Evolutionary conservation across 1,140 invertebrate species (phyloP).

Genomic region (Chlorops oryzae): DNA sequence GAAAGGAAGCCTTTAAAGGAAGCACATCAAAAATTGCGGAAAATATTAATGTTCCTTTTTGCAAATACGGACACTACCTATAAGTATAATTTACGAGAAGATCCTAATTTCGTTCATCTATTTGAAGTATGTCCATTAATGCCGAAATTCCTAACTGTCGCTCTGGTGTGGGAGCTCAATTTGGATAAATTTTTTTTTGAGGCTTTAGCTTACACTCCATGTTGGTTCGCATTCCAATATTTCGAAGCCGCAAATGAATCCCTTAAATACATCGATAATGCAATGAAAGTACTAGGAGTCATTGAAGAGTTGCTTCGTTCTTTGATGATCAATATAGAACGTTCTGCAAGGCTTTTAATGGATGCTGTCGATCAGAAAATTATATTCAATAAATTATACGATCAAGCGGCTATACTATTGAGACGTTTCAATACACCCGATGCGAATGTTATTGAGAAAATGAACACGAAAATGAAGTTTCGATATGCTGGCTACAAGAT

Average conservation of each 20-base stretch:
- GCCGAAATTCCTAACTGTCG: conserved; percentile 19
- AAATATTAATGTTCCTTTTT: conserved; percentile 20
- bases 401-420: conserved; percentile 17
- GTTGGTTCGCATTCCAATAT: conserved; percentile 22
- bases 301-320: conserved; percentile 14
- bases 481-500: conserved; percentile 18
- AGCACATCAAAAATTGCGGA: conserved; percentile 12
- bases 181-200: conserved; percentile 22
- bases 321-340: conserved; percentile 10
- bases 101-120: conserved; percentile 17
- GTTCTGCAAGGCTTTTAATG: conserved; percentile 12
- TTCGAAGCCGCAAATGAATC: conserved; percentile 17
- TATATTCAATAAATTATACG: conserved; percentile 17
- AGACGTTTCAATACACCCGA: conserved; percentile 21
- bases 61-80: conserved; percentile 20
- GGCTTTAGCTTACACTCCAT: conserved; percentile 16
- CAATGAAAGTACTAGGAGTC: conserved; percentile 18
- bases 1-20: conserved; percentile 9
- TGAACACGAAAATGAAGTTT: conserved; percentile 14
- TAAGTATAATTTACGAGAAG: conserved; percentile 18
- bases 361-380: conserved; percentile 17
- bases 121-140: conserved; percentile 18
- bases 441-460: conserved; percentile 15
- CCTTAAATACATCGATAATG: conserved; percentile 18
- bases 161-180: conserved; percentile 19